phyloP scores from a whole-genome alignment of 2,888 invertebrate genomes.

The Catocala fraxini region DNA sequence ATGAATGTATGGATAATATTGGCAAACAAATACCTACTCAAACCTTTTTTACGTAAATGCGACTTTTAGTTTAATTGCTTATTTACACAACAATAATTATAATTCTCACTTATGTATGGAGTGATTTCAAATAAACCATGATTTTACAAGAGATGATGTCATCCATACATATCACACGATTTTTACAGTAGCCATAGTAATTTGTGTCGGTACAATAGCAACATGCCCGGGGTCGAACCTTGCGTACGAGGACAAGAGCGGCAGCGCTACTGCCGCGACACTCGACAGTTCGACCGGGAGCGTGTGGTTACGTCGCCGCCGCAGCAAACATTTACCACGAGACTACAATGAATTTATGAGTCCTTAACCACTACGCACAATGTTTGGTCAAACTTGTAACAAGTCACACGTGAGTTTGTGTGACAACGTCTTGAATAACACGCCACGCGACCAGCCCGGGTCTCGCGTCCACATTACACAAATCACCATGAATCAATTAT shows the following conservation, averaged over 20 bases:
- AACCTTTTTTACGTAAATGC: conserved; percentile 47
- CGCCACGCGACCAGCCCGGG: conserved; percentile 22
- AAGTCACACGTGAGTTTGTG: conserved; percentile 21
- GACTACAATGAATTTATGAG: conserved; percentile 34
- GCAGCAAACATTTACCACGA: conserved; percentile 21
- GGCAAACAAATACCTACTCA: conserved; percentile 28
- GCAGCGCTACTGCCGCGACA: background rate
- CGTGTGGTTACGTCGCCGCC: conserved; percentile 17
- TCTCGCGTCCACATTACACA: conserved; percentile 38
- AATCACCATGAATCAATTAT: conserved; percentile 56
- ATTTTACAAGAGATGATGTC: conserved; percentile 26
- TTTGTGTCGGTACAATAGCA: conserved; percentile 10
- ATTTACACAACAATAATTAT: conserved; percentile 28
- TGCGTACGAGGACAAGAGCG: background rate
- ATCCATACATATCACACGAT: conserved; percentile 20
- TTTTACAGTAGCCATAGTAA: conserved; percentile 20
- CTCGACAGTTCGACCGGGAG: conserved; percentile 13
- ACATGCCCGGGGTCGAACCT: background rate
- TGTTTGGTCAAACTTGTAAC: conserved; percentile 45
- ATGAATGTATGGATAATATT: conserved; percentile 48
- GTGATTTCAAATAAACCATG: conserved; percentile 35
- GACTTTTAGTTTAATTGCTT: conserved; percentile 44
- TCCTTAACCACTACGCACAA: conserved; percentile 41
- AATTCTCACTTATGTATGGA: conserved; percentile 25
- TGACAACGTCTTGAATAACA: conserved; percentile 17